Base-by-base conservation (phyloP, 2,113 vertebrate species). In the Cebus imitator region DNA sequence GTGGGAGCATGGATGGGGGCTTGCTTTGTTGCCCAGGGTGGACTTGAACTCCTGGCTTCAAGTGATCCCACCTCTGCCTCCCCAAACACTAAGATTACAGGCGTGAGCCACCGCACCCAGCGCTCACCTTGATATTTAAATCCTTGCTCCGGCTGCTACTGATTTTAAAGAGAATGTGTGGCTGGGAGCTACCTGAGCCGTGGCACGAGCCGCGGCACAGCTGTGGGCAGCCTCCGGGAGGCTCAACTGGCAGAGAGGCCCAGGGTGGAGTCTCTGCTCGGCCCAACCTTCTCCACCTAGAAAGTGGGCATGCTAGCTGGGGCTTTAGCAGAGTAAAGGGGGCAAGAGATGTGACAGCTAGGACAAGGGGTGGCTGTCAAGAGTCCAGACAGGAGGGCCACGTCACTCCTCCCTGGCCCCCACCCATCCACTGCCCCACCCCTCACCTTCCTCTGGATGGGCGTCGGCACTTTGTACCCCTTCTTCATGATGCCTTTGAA, bases 401-500 rank as follows among this genome's bases (percentile, higher is more conserved):
- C 13, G 57, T 2, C 13, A 0, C 17, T 48, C 68, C n/a, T 21
- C 23, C 21, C n/a, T 1, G 17, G 68, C 8, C 68, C 35, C 35
- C 9, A 10, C 18, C 45, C 32, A 13, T 25, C 1, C 9, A 64
- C 27, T 5, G 5, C 18, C 73, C 13, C 0, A 0, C 1, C 32
- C 35, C 97, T 96, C 94, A 99, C 99, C 99, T 99, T 99, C 98
- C 99, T 99, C 98, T 99, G 99, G 97, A 99, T 99, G 11, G 99
- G 99, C 0, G 99, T 99, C 0, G 99, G 99, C 72, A 99, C 99
- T 97, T 99, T 99, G 98, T 99, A 99, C 52, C 99, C 99, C 94
- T 99, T 99, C 98, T 99, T 99, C 99, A 99, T 99, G 95, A 99
- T 85, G 17, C 99, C 99, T 97, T 99, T 99, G 98, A 98, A 99